These are phyloP conservation scores for Philhelius pedissequus DNA, from an alignment of 2,888 invertebrate genomes.

Conservation along the genomic window DNA sequence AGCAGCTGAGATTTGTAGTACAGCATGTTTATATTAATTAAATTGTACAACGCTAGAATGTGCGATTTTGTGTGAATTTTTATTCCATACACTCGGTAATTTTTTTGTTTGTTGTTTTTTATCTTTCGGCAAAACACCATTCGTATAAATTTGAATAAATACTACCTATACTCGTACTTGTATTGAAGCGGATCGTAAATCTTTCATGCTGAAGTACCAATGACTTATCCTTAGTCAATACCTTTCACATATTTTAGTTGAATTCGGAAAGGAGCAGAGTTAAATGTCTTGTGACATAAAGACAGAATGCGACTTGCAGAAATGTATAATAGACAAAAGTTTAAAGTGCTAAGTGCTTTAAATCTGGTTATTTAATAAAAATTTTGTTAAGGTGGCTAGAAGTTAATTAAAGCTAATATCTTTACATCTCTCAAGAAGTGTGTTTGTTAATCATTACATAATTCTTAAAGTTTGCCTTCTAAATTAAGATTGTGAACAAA, in stretches of 20 bases:
- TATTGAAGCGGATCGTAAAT: constrained; percentile 53
- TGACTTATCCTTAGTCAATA: constrained; percentile 52
- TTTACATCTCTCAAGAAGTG: not conserved
- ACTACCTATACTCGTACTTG: constrained; percentile 24
- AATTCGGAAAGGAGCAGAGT: constrained; percentile 8
- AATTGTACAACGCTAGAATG: constrained; percentile 62
- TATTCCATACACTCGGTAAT: constrained; percentile 19
- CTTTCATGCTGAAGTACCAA: constrained; percentile 52
- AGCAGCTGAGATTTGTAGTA: constrained; percentile 48
- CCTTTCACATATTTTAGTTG: constrained; percentile 57
- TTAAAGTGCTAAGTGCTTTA: not conserved
- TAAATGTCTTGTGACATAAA: constrained; percentile 3
- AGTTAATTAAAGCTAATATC: not conserved
- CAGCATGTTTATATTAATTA: constrained; percentile 66
- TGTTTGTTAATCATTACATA: not conserved
- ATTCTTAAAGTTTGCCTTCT: not conserved
- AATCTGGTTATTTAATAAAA: not conserved
- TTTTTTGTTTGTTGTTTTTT: not conserved
- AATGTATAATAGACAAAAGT: not conserved
- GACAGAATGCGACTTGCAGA: not conserved
- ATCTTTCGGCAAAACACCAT: not conserved
- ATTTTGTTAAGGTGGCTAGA: not conserved
- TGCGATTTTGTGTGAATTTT: constrained; percentile 41
- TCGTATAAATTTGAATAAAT: constrained; percentile 54
- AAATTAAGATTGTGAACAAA: not conserved